A percentile compares a stretch with the other conserved stretches of the same genome.
phyloP scores from a whole-genome alignment of 2,888 invertebrate species.

The Automeris io region DNA sequence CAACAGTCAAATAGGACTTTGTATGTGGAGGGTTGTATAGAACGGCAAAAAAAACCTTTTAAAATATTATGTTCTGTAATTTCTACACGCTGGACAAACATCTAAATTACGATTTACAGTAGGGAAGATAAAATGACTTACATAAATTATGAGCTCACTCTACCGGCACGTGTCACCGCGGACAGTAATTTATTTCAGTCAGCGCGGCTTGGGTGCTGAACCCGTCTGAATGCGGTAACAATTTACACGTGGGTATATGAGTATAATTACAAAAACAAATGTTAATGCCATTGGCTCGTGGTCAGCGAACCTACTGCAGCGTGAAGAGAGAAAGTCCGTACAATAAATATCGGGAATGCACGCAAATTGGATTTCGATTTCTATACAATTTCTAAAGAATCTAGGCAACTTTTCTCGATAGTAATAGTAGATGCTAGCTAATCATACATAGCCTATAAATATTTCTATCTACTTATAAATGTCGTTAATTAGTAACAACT shows the following conservation, averaged over 20 bases:
- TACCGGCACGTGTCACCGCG: conserved; percentile 21
- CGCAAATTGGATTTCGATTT: conserved; percentile 53
- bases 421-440: too few species aligned
- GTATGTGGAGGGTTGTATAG: too few species aligned
- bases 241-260: conserved; percentile 24
- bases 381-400: conserved; percentile 36
- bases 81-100: too few species aligned
- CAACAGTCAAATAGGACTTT: too few species aligned
- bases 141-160: conserved; percentile 12
- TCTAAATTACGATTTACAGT: too few species aligned
- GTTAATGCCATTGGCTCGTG: conserved; percentile 43
- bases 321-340: conserved; percentile 57
- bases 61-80: too few species aligned
- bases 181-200: conserved; percentile 28
- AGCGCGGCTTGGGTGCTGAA: conserved; percentile 23
- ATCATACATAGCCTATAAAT: too few species aligned
- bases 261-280: conserved; percentile 36
- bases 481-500: too few species aligned
- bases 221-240: conserved; percentile 29
- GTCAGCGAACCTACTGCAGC: conserved; percentile 36
- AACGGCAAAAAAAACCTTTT: too few species aligned
- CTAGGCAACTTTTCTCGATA: too few species aligned
- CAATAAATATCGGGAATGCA: conserved; percentile 39
- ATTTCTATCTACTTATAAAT: too few species aligned
- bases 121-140: background rate